Conservation (phyloP, 2,113 vertebrate genomes). For the Pseudorectes ferrugineus region DNA sequence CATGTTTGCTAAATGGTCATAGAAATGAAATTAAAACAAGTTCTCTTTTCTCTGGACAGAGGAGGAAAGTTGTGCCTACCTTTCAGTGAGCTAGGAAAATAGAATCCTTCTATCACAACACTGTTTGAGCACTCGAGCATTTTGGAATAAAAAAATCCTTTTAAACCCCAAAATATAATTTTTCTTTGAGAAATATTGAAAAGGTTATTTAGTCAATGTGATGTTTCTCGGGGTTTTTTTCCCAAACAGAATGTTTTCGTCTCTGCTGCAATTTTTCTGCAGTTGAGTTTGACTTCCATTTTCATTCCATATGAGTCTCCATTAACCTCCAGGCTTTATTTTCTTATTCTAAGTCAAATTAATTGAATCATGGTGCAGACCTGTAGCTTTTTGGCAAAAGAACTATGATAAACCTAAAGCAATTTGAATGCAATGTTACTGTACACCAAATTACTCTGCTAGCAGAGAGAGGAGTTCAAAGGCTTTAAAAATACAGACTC, state of each 20-base stretch:
- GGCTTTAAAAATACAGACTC: background rate
- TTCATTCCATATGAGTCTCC: background rate
- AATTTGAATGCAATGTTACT: background rate
- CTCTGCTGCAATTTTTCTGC: background rate
- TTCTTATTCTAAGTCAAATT: background rate
- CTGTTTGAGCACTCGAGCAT: accelerated
- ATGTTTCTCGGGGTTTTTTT: background rate
- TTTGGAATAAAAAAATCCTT: background rate
- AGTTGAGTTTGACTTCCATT: background rate
- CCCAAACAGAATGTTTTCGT: background rate
- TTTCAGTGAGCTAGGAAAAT: background rate
- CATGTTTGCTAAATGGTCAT: background rate
- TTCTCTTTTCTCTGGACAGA: background rate
- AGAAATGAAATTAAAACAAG: background rate
- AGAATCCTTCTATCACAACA: background rate
- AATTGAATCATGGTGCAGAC: background rate
- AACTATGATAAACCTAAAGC: background rate
- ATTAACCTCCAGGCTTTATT: background rate
- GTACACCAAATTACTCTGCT: background rate
- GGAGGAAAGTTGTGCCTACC: background rate
- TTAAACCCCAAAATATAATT: background rate
- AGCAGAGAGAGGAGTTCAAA: background rate
- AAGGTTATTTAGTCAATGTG: background rate
- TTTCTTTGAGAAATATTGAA: background rate
- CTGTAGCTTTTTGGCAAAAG: background rate